Evolutionary conservation across 2,888 invertebrate species (phyloP).

Genomic region (Tuberolachnus salignus): DNA sequence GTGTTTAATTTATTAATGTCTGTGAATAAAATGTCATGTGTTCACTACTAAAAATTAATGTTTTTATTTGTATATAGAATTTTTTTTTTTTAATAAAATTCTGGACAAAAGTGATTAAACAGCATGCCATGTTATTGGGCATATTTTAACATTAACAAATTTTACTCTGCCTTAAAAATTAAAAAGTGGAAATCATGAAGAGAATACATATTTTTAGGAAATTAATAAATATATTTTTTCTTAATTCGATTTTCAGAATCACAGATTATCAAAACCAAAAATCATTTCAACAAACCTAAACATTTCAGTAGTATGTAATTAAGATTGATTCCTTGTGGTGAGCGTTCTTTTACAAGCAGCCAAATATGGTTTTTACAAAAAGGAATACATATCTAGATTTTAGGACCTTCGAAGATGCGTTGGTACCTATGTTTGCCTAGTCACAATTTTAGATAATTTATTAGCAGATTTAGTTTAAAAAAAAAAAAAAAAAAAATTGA

Average conservation of each 20-base stretch:
- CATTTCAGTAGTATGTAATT: conserved; percentile 49
- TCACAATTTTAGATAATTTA: conserved; percentile 48
- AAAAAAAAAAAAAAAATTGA: conserved; percentile 24
- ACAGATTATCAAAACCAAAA: conserved; percentile 40
- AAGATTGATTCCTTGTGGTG: conserved; percentile 45
- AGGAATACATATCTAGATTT: conserved; percentile 53
- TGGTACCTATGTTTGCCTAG: conserved; percentile 48
- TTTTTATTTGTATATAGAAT: neutral
- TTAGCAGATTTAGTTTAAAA: conserved; percentile 30
- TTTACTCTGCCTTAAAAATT: neutral
- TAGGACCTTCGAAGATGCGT: conserved; percentile 31
- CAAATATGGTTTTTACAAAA: conserved; percentile 40
- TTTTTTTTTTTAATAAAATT: neutral
- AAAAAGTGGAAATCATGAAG: neutral
- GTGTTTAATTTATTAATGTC: neutral
- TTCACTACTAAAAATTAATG: neutral
- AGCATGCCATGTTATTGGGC: neutral
- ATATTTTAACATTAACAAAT: neutral
- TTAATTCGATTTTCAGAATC: conserved; percentile 47
- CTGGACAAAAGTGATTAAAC: neutral
- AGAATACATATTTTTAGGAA: neutral
- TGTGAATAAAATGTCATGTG: neutral
- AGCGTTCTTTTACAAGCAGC: conserved; percentile 40
- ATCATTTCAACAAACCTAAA: conserved; percentile 45
- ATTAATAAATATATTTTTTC: conserved; percentile 34